phyloP scores from a whole-genome alignment of 2,113 vertebrate genomes.

The Lophotis ruficrista region DNA sequence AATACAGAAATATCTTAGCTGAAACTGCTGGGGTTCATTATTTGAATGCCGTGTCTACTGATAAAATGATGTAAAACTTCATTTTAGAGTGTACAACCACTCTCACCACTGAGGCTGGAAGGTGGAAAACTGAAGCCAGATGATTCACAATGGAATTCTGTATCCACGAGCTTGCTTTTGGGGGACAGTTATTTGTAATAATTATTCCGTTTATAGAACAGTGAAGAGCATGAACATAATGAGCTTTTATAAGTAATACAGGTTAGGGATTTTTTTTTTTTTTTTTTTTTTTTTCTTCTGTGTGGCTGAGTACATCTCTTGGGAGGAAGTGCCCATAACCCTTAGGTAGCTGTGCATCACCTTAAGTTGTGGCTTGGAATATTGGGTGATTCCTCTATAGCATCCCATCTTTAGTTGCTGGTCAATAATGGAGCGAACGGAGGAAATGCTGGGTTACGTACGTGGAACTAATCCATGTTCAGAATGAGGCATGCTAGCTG shows the following conservation, averaged over 20 bases:
- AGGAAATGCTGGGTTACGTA: not conserved
- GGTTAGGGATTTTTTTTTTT: not conserved
- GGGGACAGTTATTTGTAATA: not conserved
- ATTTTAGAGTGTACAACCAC: not conserved
- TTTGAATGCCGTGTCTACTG: not conserved
- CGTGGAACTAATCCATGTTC: not conserved
- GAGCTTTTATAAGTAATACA: not conserved
- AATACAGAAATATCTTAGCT: constrained; percentile 32
- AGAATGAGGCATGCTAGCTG: not conserved
- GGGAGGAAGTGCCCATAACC: not conserved
- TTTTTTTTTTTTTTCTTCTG: not conserved
- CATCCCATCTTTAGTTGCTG: not conserved
- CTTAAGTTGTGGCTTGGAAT: not conserved
- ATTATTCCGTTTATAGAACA: not conserved
- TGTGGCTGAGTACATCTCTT: not conserved
- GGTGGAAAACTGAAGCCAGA: not conserved
- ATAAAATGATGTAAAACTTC: not conserved
- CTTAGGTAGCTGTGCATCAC: not conserved
- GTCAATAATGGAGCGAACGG: not conserved
- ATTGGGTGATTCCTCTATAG: not conserved
- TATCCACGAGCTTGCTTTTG: not conserved
- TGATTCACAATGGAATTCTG: not conserved
- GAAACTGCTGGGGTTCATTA: not conserved
- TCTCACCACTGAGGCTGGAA: not conserved
- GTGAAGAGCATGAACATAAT: not conserved